phyloP scores from a whole-genome alignment of 2,113 vertebrate genomes.

The Sebastes fasciatus region DNA sequence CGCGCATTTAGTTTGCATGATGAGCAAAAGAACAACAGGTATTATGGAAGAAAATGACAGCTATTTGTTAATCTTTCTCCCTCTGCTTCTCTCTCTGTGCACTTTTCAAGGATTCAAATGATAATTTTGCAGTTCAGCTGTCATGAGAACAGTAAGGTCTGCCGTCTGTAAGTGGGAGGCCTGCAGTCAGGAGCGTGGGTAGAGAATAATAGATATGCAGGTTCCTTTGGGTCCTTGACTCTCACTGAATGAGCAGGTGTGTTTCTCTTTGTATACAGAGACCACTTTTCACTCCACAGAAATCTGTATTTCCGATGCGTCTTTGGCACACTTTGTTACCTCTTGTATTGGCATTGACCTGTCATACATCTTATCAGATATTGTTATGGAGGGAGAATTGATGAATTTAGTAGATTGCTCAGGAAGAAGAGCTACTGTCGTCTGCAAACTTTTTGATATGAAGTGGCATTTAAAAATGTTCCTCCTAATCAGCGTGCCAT shows the following conservation, averaged over 20 bases:
- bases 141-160: conserved; percentile 59
- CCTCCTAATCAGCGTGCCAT: no score
- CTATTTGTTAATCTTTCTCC: conserved; percentile 28
- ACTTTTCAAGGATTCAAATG: conserved; percentile 48
- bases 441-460: not conserved
- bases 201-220: conserved; percentile 63
- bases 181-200: conserved; percentile 47
- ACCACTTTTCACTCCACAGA: conserved; percentile 6
- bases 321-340: not conserved
- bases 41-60: conserved; percentile 19
- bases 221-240: conserved; percentile 58
- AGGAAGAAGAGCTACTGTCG: not conserved
- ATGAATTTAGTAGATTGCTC: not conserved
- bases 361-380: not conserved
- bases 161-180: conserved; percentile 65
- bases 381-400: not conserved
- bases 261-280: conserved; percentile 37
- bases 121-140: conserved; percentile 55
- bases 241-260: conserved; percentile 48
- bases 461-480: no score
- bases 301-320: not conserved
- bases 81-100: conserved; percentile 20
- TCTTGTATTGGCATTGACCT: not conserved
- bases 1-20: conserved; percentile 9
- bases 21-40: conserved; percentile 28